phyloP scores from a whole-genome alignment of 2,888 invertebrate genomes.

The Plagiodera versicolora region DNA sequence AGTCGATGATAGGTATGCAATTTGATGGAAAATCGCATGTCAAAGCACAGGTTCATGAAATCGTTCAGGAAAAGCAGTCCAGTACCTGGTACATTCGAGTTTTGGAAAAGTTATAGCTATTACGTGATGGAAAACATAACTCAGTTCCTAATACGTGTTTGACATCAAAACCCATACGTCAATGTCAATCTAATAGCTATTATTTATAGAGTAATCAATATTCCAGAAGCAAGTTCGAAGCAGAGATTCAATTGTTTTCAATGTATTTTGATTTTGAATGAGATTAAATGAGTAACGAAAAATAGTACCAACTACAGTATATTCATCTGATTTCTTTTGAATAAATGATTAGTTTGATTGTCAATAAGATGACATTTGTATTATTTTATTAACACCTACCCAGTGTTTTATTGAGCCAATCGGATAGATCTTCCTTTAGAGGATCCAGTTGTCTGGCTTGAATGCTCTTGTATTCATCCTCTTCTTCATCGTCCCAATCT shows the following conservation, averaged over 20 bases:
- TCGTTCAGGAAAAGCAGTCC: not conserved
- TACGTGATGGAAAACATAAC: not conserved
- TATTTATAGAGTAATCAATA: not conserved
- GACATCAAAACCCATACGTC: not conserved
- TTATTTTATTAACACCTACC: too few species aligned
- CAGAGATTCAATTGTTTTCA: too few species aligned
- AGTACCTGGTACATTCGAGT: not conserved
- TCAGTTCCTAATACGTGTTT: not conserved
- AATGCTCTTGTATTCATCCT: constrained; percentile 72
- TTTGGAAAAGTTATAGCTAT: not conserved
- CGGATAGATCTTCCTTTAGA: constrained; percentile 82
- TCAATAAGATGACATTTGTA: too few species aligned
- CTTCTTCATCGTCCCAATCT: constrained; percentile 57
- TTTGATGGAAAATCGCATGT: too few species aligned
- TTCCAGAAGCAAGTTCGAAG: too few species aligned
- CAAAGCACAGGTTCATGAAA: not conserved
- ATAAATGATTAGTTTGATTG: too few species aligned
- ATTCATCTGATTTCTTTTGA: too few species aligned
- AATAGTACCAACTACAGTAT: too few species aligned
- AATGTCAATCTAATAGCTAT: not conserved
- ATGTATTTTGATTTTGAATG: too few species aligned
- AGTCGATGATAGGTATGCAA: too few species aligned
- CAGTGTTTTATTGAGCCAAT: constrained; percentile 84
- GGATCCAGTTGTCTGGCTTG: constrained; percentile 81
- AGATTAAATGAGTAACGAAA: too few species aligned